Percentiles rank a stretch among this genome's conserved stretches.
phyloP scores from a whole-genome alignment of 2,113 vertebrate species.

The Prionailurus bengalensis region DNA sequence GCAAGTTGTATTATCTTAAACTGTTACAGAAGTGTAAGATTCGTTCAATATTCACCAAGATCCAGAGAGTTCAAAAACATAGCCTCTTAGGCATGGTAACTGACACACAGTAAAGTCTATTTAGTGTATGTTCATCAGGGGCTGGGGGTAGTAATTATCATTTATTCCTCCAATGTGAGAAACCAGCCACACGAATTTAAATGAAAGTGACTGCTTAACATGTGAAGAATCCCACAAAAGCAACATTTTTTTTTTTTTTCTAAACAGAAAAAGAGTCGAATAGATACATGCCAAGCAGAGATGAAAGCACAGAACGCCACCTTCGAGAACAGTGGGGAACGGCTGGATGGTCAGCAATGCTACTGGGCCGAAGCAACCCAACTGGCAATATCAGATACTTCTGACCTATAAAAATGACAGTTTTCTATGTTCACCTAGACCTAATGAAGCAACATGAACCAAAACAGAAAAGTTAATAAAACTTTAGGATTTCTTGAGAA shows the following conservation, averaged over 20 bases:
- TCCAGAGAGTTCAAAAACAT: neutral
- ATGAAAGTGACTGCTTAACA: neutral
- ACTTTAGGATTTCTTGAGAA: slow-evolving; percentile 2
- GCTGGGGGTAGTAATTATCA: neutral
- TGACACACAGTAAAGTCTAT: neutral
- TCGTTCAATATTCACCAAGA: neutral
- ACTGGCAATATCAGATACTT: neutral
- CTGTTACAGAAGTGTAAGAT: neutral
- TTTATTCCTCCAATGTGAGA: neutral
- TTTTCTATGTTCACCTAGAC: neutral
- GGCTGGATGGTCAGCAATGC: neutral
- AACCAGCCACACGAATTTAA: neutral
- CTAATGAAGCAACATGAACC: neutral
- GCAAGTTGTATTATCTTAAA: neutral
- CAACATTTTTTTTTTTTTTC: neutral
- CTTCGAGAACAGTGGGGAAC: neutral
- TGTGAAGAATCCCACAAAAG: neutral
- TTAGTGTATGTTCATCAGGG: neutral
- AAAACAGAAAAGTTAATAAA: slow-evolving; percentile 39
- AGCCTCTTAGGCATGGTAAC: neutral
- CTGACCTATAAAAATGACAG: neutral
- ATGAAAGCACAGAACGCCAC: neutral
- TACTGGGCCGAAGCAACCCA: neutral
- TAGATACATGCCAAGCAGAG: neutral
- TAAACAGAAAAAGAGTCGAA: neutral